Evolutionary conservation across 1,140 invertebrate species (phyloP), one percentile per base, ranked within the genome.

Genomic region (Heterodera carotae): DNA sequence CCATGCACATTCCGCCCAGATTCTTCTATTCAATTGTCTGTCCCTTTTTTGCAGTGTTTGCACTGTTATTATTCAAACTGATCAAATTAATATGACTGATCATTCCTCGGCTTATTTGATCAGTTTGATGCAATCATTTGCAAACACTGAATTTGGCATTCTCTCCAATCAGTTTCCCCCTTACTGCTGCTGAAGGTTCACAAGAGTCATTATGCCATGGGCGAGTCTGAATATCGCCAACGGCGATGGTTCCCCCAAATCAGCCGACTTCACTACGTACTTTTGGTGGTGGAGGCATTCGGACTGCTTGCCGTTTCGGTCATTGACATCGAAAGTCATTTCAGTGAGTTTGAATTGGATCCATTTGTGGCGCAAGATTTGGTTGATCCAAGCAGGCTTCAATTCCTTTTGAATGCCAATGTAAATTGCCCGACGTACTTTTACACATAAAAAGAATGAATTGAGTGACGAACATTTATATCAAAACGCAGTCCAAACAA

Each of bases 281-380:
- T 74, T 18, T 34, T 74, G 71, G 71, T 74, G n/a, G 36, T 34
- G 36, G 71, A 74, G 56, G 71, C 71, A 4, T 25, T 74, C 25
- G 71, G 71, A 74, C 56, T 74, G 62, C 33, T 64, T 0, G 43
- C 71, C 8, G 71, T 74, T 2, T 74, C 71, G 18, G 71, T 74
- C 25, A 74, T 74, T 74, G 71, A 74, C 62, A 74, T 74, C 25
- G 71, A 74, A 62, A 74, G 71, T 36, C 33, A 74, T 74, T 74
- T 74, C 64, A 74, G 71, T 74, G 34, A 27, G 71, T 74, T 31
- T 70, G 1, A n/a, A 10, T 15, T 66, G 8, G 10, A n/a, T 39
- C 4, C 36, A 39, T 39, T 39, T 39, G 10, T 39, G 4, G 4
- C 10, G 4, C 4, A 39, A 39, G 36, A 39, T 10, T 39, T 39